A percentile compares a stretch with the other conserved stretches of the same genome.
phyloP scores from a whole-genome alignment of 2,888 invertebrate genomes.

The Drosophila neonasuta region DNA sequence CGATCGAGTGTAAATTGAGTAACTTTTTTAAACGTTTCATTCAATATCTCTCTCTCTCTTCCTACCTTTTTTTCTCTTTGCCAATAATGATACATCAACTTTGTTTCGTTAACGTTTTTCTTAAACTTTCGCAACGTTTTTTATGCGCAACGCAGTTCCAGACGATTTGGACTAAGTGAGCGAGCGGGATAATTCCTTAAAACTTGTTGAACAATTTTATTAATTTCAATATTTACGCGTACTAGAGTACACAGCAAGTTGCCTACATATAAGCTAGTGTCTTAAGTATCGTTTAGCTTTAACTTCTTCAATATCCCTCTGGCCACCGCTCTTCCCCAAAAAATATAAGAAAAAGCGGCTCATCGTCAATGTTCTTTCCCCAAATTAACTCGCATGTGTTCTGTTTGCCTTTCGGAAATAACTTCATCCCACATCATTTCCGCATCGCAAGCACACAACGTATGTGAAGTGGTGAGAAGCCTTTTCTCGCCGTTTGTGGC shows the following conservation, averaged over 20 bases:
- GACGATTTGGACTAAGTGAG: constrained; percentile 65
- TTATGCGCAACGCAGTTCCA: constrained; percentile 54
- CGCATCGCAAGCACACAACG: constrained; percentile 30
- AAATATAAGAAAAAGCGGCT: constrained; percentile 11
- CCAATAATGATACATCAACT: constrained; percentile 5
- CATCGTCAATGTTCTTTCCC: constrained; percentile 37
- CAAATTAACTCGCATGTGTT: constrained; percentile 22
- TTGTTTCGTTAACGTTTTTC: constrained; percentile 42
- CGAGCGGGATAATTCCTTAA: constrained; percentile 44
- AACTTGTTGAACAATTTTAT: constrained; percentile 50
- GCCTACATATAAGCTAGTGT: constrained; percentile 62
- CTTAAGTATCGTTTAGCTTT: constrained; percentile 71
- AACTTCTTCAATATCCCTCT: constrained; percentile 33
- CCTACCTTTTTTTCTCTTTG: constrained; percentile 29
- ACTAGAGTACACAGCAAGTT: constrained; percentile 30
- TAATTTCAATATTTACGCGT: constrained; percentile 22
- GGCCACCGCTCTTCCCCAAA: constrained; percentile 18
- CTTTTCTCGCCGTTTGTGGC: constrained; percentile 20
- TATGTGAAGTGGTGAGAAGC: constrained; percentile 2
- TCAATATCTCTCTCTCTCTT: constrained; percentile 14
- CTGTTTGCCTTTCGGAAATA: constrained; percentile 40
- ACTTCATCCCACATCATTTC: constrained; percentile 60
- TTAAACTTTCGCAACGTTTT: constrained; percentile 7
- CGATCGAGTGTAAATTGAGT: constrained; percentile 43
- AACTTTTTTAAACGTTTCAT: constrained; percentile 24